phyloP scores from a whole-genome alignment of 2,797 vertebrate genomes.

The Dryobates pubescens region DNA sequence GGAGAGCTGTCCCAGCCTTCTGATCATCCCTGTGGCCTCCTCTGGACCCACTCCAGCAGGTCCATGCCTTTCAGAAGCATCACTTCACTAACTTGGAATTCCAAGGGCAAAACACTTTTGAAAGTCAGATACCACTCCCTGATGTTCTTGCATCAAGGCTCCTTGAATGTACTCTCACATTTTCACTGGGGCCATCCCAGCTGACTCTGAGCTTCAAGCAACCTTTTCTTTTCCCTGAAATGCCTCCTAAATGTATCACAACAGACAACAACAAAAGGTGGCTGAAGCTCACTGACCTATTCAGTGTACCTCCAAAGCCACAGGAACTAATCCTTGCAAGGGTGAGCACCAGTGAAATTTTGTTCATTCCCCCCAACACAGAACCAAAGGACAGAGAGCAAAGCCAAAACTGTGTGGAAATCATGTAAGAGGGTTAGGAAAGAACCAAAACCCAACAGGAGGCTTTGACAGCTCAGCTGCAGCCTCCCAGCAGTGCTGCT shows the following conservation, averaged over 20 bases:
- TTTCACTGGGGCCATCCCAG: slow-evolving; percentile 39
- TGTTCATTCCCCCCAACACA: slow-evolving; percentile 62
- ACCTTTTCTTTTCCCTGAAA: slow-evolving; percentile 9
- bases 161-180: background rate
- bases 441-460: background rate
- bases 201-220: slow-evolving; percentile 28
- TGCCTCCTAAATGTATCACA: slow-evolving; percentile 70
- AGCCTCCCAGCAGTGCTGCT: background rate
- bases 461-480: background rate
- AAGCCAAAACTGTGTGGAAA: slow-evolving; percentile 32
- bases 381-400: slow-evolving; percentile 60
- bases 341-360: slow-evolving; percentile 68
- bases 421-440: slow-evolving; percentile 30
- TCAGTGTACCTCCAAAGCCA: slow-evolving; percentile 69
- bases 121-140: background rate
- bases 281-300: slow-evolving; percentile 78
- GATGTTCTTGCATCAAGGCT: background rate
- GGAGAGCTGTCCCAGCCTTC: too few relatives aligned
- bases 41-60: too few relatives aligned
- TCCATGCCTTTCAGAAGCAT: background rate
- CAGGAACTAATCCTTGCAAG: slow-evolving; percentile 67
- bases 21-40: too few relatives aligned
- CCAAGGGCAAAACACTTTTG: background rate
- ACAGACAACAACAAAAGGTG: slow-evolving; percentile 73
- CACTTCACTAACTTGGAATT: background rate